Evolutionary conservation across 2,113 vertebrate genomes (phyloP), one percentile per base, ranked within the genome.

Genomic region (Lanius collurio): DNA sequence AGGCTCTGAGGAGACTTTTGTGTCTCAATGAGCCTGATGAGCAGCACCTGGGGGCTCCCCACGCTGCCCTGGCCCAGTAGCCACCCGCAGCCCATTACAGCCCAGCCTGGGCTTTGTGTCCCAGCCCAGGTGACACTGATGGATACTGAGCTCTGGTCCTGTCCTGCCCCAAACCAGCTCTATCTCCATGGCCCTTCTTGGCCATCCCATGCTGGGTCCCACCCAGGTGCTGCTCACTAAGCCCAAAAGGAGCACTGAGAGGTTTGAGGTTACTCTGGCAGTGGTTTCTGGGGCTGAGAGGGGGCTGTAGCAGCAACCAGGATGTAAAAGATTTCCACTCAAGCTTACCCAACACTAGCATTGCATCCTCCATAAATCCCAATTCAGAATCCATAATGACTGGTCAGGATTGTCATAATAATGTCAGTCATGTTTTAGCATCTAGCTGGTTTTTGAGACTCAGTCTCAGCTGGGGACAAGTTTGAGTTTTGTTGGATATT

Each of bases 1-100:
- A 3, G 2, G 0, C 2, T 24, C 50, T n/a, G 33, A n/a, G 19
- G 31, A 6, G 19, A 21, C 2, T 39, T 35, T 9, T 1, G n/a
- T 22, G 37, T 56, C 26, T n/a, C 33, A 88, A 12, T 0, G 0
- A 49, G 64, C 50, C 62, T 44, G 9, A 88, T 0, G 1, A 85
- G 60, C 50, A 59, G 8, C 56, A 67, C 41, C 69, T 30, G 50
- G 9, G 31, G 15, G 11, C 22, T 28, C 23, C 22, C 47, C 4
- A 1, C 21, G 67, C 57, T 16, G n/a, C 30, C 41, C 21, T 6
- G 6, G 15, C 37, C 16, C 50, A 31, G 39, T 8, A 37, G 37
- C 37, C 37, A 37, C 37, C 37, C 8, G 41, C 21, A 9, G 8
- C 37, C 42, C 11, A 6, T 2, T 30, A 35, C 49, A 69, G 69